Conservation (phyloP, 1,140 invertebrate genomes). For the Oryctes rhinoceros region DNA sequence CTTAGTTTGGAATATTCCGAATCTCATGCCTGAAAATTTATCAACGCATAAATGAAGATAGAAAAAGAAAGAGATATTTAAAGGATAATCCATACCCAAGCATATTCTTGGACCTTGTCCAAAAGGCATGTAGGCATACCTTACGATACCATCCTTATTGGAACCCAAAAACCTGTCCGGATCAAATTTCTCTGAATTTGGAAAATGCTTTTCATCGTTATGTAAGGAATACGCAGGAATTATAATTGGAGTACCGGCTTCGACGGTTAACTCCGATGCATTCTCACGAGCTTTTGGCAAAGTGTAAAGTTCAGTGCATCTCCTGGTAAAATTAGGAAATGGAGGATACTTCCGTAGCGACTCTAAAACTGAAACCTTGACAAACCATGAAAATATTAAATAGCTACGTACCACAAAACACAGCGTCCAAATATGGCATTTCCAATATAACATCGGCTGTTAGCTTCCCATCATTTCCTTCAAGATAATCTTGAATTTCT, state of each 20-base stretch:
- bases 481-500: conserved; percentile 65
- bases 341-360: conserved; percentile 57
- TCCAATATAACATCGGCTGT: conserved; percentile 62
- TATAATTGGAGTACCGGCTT: conserved; percentile 56
- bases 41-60: neutral
- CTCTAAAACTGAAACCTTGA: conserved; percentile 31
- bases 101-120: conserved; percentile 68
- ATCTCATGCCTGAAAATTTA: conserved; percentile 1
- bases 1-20: conserved; percentile 15
- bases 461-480: conserved; percentile 53
- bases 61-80: neutral
- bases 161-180: conserved; percentile 66
- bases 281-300: conserved; percentile 43
- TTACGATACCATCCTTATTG: conserved; percentile 50
- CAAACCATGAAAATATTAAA: too few species aligned
- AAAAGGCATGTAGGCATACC: conserved; percentile 63
- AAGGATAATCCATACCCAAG: conserved; percentile 57
- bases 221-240: conserved; percentile 50
- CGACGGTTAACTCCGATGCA: conserved; percentile 30
- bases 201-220: conserved; percentile 61
- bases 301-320: conserved; percentile 53
- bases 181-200: conserved; percentile 67
- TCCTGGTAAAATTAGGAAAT: conserved; percentile 50
- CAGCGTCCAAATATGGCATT: conserved; percentile 63
- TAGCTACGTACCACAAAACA: conserved; percentile 56